A percentile compares a stretch with the other conserved stretches of the same genome.
Evolutionary conservation across 2,797 vertebrate species (phyloP).

Genomic region (Cottoperca gobio): DNA sequence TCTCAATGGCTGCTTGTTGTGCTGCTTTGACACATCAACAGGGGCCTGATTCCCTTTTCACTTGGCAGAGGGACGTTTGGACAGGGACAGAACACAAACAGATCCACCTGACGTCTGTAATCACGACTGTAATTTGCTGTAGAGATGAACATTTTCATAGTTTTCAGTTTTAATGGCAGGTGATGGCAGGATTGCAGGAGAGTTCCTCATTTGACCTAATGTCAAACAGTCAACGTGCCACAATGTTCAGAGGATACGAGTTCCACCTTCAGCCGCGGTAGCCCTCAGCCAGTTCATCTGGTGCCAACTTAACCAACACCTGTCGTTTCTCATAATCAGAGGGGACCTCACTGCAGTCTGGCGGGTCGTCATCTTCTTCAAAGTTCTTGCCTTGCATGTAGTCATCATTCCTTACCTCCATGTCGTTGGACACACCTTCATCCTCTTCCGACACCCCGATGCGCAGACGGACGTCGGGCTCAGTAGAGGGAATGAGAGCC

Average conservation of each 20-base stretch:
- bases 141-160: background rate
- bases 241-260: background rate
- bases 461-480: fast-evolving
- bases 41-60: background rate
- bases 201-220: background rate
- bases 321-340: constrained; percentile 37
- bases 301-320: background rate
- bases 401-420: fast-evolving
- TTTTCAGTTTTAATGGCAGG: background rate
- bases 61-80: background rate
- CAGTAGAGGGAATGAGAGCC: fast-evolving
- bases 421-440: fast-evolving
- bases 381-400: constrained; percentile 4
- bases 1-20: background rate
- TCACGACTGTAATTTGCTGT: background rate
- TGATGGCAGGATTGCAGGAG: background rate
- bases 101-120: background rate
- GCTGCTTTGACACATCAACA: background rate
- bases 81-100: background rate
- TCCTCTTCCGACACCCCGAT: fast-evolving
- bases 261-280: constrained; percentile 19
- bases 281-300: constrained; percentile 31
- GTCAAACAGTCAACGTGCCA: background rate
- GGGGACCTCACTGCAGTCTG: fast-evolving
- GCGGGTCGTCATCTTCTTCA: background rate